Evolutionary conservation across 2,888 invertebrate species (phyloP).

Genomic region (Noctuana brunneofusca): DNA sequence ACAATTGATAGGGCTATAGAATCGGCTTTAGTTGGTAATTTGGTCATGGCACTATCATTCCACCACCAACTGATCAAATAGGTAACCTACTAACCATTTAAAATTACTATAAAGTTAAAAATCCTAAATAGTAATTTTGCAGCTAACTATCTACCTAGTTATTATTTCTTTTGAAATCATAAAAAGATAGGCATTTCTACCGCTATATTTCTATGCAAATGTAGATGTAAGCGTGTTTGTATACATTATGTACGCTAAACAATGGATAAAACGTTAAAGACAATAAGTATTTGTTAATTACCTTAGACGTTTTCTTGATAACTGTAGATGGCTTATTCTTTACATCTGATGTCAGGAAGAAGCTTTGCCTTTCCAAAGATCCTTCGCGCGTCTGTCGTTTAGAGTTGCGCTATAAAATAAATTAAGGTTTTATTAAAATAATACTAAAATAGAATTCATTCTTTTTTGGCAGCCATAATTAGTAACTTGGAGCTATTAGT

Average conservation of each 20-base stretch:
- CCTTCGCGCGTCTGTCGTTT: slow-evolving; percentile 15
- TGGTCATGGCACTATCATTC: no score
- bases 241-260: background rate
- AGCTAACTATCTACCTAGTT: no score
- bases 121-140: no score
- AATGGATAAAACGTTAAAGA: background rate
- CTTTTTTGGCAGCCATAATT: slow-evolving; percentile 12
- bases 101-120: no score
- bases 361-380: slow-evolving; percentile 17
- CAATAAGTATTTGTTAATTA: background rate
- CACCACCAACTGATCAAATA: no score
- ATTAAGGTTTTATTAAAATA: background rate
- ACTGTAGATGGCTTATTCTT: background rate
- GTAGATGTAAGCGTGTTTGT: no score
- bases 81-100: no score
- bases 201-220: no score
- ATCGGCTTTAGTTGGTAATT: no score
- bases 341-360: slow-evolving; percentile 1
- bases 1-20: no score
- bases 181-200: no score
- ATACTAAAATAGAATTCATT: background rate
- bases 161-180: no score
- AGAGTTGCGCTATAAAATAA: slow-evolving; percentile 25
- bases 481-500: background rate
- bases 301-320: slow-evolving; percentile 16